phyloP scores from a whole-genome alignment of 2,888 invertebrate genomes.

The Microplitis deprimator region DNA sequence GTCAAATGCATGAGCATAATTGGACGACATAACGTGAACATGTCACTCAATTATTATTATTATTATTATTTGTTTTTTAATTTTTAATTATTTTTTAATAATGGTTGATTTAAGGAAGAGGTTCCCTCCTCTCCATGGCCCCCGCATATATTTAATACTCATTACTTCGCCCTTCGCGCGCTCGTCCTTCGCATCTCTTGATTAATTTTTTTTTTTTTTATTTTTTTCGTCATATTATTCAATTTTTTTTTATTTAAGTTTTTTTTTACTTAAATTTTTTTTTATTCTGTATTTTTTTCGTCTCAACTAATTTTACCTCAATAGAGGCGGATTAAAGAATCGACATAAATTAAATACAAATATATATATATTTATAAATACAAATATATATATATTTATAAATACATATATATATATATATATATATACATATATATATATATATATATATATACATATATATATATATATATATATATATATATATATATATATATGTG shows the following conservation, averaged over 20 bases:
- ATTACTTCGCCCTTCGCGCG: slow-evolving; percentile 54
- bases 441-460: slow-evolving; percentile 8
- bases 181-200: slow-evolving; percentile 40
- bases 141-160: slow-evolving; percentile 71
- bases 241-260: slow-evolving; percentile 32
- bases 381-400: slow-evolving; percentile 16
- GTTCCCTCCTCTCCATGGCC: slow-evolving; percentile 70
- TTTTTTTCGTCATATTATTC: slow-evolving; percentile 53
- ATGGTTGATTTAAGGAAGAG: slow-evolving; percentile 44
- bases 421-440: slow-evolving; percentile 11
- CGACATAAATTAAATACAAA: slow-evolving; percentile 12
- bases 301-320: slow-evolving; percentile 20
- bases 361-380: slow-evolving; percentile 9
- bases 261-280: slow-evolving; percentile 26
- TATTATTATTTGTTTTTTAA: slow-evolving; percentile 21
- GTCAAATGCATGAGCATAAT: slow-evolving; percentile 21
- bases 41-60: slow-evolving; percentile 23
- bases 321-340: slow-evolving; percentile 22
- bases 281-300: slow-evolving; percentile 24
- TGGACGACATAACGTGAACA: slow-evolving; percentile 32
- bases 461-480: slow-evolving; percentile 9
- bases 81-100: slow-evolving; percentile 15
- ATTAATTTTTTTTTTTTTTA: slow-evolving; percentile 46
- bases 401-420: no score
- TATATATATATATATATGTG: not conserved